These are phyloP conservation scores for Euclidia mi DNA, from an alignment of 2,888 invertebrate species.

Conservation along the genomic window DNA sequence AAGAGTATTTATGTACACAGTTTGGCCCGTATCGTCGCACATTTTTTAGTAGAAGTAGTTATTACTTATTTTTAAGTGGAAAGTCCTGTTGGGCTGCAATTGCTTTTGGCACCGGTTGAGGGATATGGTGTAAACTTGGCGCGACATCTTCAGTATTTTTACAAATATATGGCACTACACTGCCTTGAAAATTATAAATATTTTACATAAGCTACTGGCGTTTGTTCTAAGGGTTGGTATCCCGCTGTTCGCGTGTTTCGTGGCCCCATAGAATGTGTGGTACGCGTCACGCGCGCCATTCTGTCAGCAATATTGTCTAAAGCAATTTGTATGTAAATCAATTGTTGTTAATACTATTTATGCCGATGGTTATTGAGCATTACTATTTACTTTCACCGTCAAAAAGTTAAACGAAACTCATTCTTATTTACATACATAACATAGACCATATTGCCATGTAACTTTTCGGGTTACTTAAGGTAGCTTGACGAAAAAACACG, in stretches of 20 bases:
- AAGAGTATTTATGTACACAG: neutral
- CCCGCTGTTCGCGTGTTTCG: conserved; percentile 39
- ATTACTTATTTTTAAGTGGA: conserved; percentile 18
- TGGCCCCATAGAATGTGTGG: conserved; percentile 71
- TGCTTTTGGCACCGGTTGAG: conserved; percentile 22
- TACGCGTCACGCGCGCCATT: conserved; percentile 87
- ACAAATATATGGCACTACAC: conserved; percentile 3
- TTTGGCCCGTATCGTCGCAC: conserved; percentile 4
- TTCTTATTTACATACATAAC: conserved; percentile 49
- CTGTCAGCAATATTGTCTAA: conserved; percentile 89
- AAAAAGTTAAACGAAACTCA: conserved; percentile 60
- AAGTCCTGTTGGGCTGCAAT: conserved; percentile 21
- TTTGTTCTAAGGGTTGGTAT: neutral
- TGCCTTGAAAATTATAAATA: conserved; percentile 6
- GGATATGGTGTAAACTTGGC: conserved; percentile 19
- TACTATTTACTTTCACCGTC: conserved; percentile 80
- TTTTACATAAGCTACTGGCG: neutral
- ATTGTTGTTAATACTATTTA: conserved; percentile 90
- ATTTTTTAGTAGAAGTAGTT: conserved; percentile 11
- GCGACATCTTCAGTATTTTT: conserved; percentile 7
- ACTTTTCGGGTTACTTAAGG: conserved; percentile 54
- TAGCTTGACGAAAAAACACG: conserved; percentile 74
- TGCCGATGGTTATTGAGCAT: conserved; percentile 88
- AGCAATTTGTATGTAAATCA: conserved; percentile 90
- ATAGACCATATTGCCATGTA: conserved; percentile 55